Conservation (phyloP, 2,113 vertebrate genomes). For the Actinemys pallida region DNA sequence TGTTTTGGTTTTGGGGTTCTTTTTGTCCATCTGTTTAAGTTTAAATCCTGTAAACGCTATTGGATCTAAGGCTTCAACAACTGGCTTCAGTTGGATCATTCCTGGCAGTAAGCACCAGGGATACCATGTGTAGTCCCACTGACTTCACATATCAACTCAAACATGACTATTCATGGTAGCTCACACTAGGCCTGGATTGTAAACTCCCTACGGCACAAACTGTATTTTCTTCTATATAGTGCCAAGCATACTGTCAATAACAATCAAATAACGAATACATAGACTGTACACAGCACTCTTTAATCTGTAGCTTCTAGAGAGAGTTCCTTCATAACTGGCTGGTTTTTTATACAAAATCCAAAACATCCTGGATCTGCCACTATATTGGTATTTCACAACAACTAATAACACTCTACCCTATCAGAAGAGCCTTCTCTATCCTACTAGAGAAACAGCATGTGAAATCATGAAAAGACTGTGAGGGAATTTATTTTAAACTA, state of each 20-base stretch:
- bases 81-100: not conserved
- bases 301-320: not conserved
- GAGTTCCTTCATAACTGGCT: not conserved
- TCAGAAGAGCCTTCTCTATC: not conserved
- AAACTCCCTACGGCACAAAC: not conserved
- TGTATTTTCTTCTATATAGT: not conserved
- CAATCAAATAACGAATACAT: not conserved
- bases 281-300: not conserved
- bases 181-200: not conserved
- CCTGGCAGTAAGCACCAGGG: not conserved
- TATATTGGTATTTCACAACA: not conserved
- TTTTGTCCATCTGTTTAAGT: not conserved
- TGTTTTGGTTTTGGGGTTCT: no score
- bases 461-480: not conserved
- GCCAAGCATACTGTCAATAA: not conserved
- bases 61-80: not conserved
- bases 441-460: not conserved
- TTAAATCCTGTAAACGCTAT: not conserved
- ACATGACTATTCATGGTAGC: not conserved
- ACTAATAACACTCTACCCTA: not conserved
- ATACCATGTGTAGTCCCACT: rapidly evolving
- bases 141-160: not conserved
- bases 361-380: not conserved
- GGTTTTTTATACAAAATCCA: not conserved
- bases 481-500: not conserved